A percentile compares a stretch with the other conserved stretches of the same genome.
Evolutionary conservation across 2,888 invertebrate species (phyloP).

Genomic region (Platycheirus albimanus): DNA sequence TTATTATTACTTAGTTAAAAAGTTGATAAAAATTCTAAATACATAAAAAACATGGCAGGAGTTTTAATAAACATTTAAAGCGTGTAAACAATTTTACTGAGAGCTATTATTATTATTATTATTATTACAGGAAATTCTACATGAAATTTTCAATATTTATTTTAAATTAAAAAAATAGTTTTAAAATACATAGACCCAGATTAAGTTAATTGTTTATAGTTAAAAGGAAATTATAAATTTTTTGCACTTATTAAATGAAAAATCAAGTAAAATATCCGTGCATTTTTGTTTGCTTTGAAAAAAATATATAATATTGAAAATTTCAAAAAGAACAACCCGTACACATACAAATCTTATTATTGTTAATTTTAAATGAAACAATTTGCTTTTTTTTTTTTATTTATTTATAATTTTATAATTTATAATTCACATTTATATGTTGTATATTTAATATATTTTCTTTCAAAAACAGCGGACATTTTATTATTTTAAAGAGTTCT

Average conservation of each 20-base stretch:
- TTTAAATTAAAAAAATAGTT: conserved; percentile 33
- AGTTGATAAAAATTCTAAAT: conserved; percentile 37
- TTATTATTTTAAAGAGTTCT: conserved; percentile 28
- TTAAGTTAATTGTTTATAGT: background rate
- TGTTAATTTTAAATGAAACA: conserved; percentile 17
- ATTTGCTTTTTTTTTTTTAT: conserved; percentile 1
- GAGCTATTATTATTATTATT: conserved; percentile 13
- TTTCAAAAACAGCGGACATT: conserved; percentile 53
- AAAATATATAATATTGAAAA: conserved; percentile 59
- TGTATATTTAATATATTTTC: conserved; percentile 10
- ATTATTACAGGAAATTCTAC: conserved; percentile 52
- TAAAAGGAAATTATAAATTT: conserved; percentile 38
- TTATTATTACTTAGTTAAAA: conserved; percentile 44
- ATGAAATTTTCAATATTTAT: conserved; percentile 64
- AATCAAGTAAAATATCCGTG: conserved; percentile 52
- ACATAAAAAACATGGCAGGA: conserved; percentile 67
- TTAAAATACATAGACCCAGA: background rate
- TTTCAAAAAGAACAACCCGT: conserved; percentile 62
- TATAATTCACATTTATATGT: conserved; percentile 8
- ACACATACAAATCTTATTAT: conserved; percentile 46
- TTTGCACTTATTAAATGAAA: conserved; percentile 45
- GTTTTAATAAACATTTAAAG: conserved; percentile 52
- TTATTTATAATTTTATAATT: conserved; percentile 26
- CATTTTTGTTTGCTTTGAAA: conserved; percentile 14
- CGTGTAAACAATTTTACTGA: conserved; percentile 47